Base-by-base conservation (phyloP, 2,888 invertebrate genomes). In the Ganaspis brasiliensis region DNA sequence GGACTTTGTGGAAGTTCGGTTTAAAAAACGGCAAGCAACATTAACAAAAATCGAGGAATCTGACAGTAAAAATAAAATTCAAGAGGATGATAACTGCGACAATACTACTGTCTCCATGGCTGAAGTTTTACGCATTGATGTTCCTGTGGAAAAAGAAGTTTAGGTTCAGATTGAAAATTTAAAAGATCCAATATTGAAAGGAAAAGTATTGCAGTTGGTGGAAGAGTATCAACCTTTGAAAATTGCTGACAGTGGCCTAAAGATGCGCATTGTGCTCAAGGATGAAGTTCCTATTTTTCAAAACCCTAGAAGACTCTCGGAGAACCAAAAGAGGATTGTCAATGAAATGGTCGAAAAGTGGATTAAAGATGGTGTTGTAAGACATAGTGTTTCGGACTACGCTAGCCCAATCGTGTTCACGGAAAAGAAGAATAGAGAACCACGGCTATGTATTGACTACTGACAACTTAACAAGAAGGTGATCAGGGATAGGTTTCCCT, bases 371-470 rank as follows among this genome's bases (percentile, higher is more conserved):
- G 85, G 81, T 2, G 84, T 86, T 12, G 71, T 83, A 2, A 72
- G 79, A 37, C 82, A 81, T 14, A 80, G 79, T 45, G 56, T 52
- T 24, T 84, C 83, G 0, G 82, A 84, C 0, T 85, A 78, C 75
- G 74, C 81, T 0, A 86, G 83, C 72, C 84, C 82, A 0, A 75
- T 87, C 0, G 81, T 87, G 2, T 52, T 83, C 16, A 83, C 79
- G 3, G 73, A 61, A n/a, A 86, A 85, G 56, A 85, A 85, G 56
- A 77, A 83, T 70, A 84, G 81, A 8, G 37, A 59, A 0, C 55
- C 26, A n/a, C 67, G 86, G 9, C 59, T 87, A 6, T 86, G 85
- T 70, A 77, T 85, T 2, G 84, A 84, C 76, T 87, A 82, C 73
- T 24, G 86, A 45, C 35, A 73, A 9, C 16, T 86, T 2, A 86